Percentiles rank a stretch among this genome's conserved stretches.
phyloP scores from a whole-genome alignment of 2,797 vertebrate genomes.

The Pelobates cultripes region DNA sequence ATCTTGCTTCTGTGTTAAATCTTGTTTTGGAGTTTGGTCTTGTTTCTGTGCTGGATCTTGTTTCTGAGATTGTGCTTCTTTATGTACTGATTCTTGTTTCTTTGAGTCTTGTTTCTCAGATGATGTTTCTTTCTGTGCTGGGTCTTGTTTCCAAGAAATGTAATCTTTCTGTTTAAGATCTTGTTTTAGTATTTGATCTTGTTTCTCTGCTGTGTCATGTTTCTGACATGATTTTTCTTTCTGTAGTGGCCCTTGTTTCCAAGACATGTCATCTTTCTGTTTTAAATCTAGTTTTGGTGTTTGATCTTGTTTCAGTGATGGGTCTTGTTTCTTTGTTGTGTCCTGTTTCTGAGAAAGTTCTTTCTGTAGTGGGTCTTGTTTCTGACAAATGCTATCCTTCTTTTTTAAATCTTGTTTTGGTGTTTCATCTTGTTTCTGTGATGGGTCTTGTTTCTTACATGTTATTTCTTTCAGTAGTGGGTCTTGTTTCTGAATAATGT shows the following conservation, averaged over 20 bases:
- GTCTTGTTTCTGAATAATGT: constrained; percentile 1
- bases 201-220: not conserved
- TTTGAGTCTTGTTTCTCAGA: no score
- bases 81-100: not conserved
- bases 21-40: not conserved
- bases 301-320: not conserved
- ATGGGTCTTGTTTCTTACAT: not conserved
- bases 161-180: not conserved
- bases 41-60: not conserved
- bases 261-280: not conserved
- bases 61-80: not conserved
- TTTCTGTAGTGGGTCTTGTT: not conserved
- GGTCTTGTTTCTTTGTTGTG: not conserved
- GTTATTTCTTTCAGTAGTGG: not conserved
- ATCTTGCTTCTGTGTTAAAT: not conserved
- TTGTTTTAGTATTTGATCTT: not conserved
- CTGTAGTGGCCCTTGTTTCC: not conserved
- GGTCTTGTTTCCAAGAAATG: not conserved
- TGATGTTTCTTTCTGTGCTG: no score
- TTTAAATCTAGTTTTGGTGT: not conserved
- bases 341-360: not conserved
- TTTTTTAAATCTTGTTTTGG: not conserved
- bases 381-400: not conserved
- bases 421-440: not conserved
- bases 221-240: not conserved